Evolutionary conservation across 2,797 vertebrate genomes (phyloP).

Genomic region (Bucorvus abyssinicus): DNA sequence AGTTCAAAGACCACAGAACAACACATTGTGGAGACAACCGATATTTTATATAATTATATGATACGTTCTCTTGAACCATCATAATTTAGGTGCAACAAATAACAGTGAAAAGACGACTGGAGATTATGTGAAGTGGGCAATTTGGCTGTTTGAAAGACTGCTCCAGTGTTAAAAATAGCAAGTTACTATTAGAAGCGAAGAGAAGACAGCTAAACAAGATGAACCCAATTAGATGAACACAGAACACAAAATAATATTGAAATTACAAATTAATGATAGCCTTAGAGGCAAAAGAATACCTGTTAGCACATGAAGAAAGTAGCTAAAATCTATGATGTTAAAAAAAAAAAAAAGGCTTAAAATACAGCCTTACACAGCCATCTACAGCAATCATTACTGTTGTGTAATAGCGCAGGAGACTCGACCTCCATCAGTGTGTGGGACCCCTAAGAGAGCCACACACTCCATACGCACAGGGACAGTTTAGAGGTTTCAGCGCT

Average conservation of each 20-base stretch:
- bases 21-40: neutral
- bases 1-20: neutral
- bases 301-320: neutral
- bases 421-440: fast-evolving
- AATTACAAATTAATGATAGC: neutral
- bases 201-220: neutral
- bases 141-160: neutral
- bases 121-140: neutral
- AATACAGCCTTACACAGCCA: neutral
- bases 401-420: neutral
- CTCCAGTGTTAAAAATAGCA: neutral
- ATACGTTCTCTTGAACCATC: neutral
- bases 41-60: neutral
- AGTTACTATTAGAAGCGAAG: neutral
- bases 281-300: neutral
- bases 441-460: neutral
- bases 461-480: fast-evolving
- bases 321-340: neutral
- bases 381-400: neutral
- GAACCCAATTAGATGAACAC: neutral
- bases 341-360: neutral
- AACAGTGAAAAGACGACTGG: neutral
- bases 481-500: neutral
- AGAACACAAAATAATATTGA: neutral
- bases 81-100: neutral